Conservation (phyloP, 2,113 vertebrate genomes). For the Todiramphus saurophagus region DNA sequence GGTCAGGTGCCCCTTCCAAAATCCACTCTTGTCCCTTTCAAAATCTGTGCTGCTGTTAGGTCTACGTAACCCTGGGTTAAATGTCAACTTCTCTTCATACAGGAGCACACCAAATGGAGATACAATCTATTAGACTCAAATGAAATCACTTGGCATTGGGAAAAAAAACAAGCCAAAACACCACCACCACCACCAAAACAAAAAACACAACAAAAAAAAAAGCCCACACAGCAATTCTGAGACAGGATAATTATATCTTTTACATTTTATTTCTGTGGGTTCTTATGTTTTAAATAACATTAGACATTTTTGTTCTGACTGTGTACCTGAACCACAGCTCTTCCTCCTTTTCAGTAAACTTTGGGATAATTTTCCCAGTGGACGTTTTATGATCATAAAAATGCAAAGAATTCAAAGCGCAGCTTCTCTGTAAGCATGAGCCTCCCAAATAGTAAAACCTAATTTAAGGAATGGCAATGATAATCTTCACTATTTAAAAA, state of each 20-base stretch:
- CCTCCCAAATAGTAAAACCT: neutral
- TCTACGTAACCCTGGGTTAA: neutral
- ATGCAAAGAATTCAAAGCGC: neutral
- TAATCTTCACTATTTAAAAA: neutral
- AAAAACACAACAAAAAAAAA: neutral
- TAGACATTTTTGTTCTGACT: neutral
- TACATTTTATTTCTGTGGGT: neutral
- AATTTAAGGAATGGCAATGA: neutral
- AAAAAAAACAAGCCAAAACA: neutral
- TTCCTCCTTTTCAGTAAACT: neutral
- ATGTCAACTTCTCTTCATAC: neutral
- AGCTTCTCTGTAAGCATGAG: neutral
- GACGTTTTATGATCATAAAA: neutral
- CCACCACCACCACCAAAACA: neutral
- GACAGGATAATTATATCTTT: neutral
- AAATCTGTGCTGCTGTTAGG: neutral
- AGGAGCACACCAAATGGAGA: neutral
- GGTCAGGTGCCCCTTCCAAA: neutral
- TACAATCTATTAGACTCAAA: too few relatives aligned
- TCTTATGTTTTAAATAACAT: neutral
- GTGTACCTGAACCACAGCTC: neutral
- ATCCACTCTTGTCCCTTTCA: neutral
- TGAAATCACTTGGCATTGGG: neutral
- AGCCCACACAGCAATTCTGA: neutral
- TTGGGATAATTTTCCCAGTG: neutral